Conservation (phyloP, 2,797 vertebrate genomes). For the Lepilemur ruficaudatus region DNA sequence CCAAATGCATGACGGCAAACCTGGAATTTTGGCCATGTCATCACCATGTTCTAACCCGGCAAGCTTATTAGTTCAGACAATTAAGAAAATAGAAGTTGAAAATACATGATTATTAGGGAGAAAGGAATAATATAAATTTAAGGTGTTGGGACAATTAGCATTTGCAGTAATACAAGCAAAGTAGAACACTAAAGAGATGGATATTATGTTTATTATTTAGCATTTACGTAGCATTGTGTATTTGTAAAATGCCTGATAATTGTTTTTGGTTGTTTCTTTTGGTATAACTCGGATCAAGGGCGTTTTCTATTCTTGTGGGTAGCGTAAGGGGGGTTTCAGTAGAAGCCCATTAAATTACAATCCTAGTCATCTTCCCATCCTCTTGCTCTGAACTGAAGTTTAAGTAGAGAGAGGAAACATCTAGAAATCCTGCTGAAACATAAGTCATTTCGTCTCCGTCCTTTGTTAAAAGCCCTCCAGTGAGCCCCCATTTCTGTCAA, state of each 20-base stretch:
- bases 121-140: conserved; percentile 13
- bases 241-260: conserved; percentile 50
- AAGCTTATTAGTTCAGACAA: conserved; percentile 51
- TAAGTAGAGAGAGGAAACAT: conserved; percentile 23
- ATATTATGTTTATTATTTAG: conserved; percentile 44
- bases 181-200: conserved; percentile 7
- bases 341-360: neutral
- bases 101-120: conserved; percentile 35
- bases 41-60: neutral
- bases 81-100: conserved; percentile 67
- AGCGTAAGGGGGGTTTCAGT: neutral
- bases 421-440: neutral
- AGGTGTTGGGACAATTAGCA: conserved; percentile 50
- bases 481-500: neutral
- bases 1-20: neutral
- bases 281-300: neutral
- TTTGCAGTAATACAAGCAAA: conserved; percentile 52
- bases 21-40: conserved; percentile 21
- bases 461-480: neutral
- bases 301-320: conserved; percentile 3
- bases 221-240: neutral
- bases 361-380: neutral
- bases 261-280: conserved; percentile 19
- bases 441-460: conserved; percentile 22
- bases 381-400: neutral